Percentiles rank a stretch among this genome's conserved stretches.
Evolutionary conservation across 2,888 invertebrate genomes (phyloP).

Genomic region (Mesodorylaimus sp.): DNA sequence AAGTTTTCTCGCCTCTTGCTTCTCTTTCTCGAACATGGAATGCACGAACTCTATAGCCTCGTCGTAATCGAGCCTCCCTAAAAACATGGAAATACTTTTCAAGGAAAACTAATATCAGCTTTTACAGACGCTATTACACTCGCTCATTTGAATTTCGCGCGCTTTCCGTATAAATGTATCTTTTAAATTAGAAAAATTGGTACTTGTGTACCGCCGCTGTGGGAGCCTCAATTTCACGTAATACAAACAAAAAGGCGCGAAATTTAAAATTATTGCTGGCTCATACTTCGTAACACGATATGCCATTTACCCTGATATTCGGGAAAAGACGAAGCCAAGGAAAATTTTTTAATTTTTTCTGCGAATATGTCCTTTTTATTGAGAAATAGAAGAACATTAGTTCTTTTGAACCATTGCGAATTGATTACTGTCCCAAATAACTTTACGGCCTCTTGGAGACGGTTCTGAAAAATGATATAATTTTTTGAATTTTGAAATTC

Average conservation of each 20-base stretch:
- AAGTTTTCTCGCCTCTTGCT: slow-evolving; percentile 99
- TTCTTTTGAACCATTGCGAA: slow-evolving; percentile 99
- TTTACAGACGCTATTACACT: no score
- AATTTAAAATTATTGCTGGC: no score
- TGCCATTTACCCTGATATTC: slow-evolving; percentile 87
- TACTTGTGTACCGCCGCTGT: no score
- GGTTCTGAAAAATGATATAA: slow-evolving; percentile 66
- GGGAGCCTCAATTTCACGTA: no score
- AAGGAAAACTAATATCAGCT: no score
- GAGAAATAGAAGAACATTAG: slow-evolving; percentile 93
- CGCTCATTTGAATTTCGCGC: no score
- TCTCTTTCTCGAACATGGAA: slow-evolving; percentile 99
- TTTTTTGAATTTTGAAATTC: no score
- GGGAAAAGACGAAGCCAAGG: slow-evolving; percentile 97
- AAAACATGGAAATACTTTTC: no score
- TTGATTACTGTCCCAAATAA: slow-evolving; percentile 99
- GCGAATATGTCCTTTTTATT: slow-evolving; percentile 90
- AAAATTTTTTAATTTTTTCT: slow-evolving; percentile 98
- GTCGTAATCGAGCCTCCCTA: slow-evolving; percentile 86
- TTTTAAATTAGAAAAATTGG: no score
- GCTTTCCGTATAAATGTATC: no score
- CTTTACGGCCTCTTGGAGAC: slow-evolving; percentile 99
- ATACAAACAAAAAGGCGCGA: no score
- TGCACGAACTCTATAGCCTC: slow-evolving; percentile 97
- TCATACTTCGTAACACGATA: no score